Evolutionary conservation across 1,140 invertebrate genomes (phyloP), one percentile per base, ranked within the genome.

Genomic region (Mylabris phalerata): DNA sequence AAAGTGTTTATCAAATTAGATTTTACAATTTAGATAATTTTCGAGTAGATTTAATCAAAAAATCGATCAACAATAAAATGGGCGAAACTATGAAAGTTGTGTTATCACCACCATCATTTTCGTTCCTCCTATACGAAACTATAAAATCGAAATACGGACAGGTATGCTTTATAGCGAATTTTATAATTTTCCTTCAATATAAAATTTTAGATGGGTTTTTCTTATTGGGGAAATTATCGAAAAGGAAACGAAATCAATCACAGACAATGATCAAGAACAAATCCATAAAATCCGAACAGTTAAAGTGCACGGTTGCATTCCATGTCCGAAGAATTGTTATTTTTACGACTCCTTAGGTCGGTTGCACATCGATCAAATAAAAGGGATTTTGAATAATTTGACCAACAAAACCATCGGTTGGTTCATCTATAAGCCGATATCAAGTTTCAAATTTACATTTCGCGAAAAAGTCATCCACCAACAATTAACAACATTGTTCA

Each of bases 181-280:
- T 19, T 19, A 51, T 26, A 3, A n/a, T 19, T 42, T 25, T 44
- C n/a, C 41, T 46, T 41, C 27, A 11, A 26, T 48, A 19, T 19
- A 19, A 19, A 19, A 19, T 57, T 56, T 56, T 44, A 66, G 64
- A 61, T 59, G n/a, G 64, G 64, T 6, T 64, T n/a, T 66, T 51
- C 54, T 66, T 3, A 40, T 66, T 24, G 64, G 64, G 1, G 52
- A 61, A 13, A 46, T 64, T n/a, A 26, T 48, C 10, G 57, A 55
- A 39, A 60, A 59, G n/a, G 57, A 64, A 61, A 61, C 55, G 1
- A 56, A 58, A 49, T 32, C 51, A 9, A 48, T 64, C 2, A 66
- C 64, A 3, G 62, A 66, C 41, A 60, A 63, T n/a, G 62, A 66
- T 10, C 46, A 59, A 7, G 10, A 38, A 43, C 39, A 60, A n/a